Conservation (phyloP, 2,797 vertebrate genomes). For the Enteromius anoplus region DNA sequence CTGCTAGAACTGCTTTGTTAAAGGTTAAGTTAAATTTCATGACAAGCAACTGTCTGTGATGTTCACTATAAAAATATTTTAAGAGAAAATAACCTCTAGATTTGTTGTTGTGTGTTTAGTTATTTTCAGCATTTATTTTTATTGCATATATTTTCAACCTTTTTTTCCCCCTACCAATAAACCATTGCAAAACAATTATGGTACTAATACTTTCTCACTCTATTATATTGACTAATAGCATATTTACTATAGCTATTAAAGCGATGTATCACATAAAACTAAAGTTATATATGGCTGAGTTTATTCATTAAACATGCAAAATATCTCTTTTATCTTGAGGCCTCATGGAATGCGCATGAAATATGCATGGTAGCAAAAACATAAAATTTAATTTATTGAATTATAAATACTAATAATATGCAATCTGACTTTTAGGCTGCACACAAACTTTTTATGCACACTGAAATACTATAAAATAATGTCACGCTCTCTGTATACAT, state of each 20-base stretch:
- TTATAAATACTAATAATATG: not conserved
- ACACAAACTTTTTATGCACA: not conserved
- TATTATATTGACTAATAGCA: no score
- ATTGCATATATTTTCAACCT: no score
- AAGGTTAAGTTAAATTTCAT: not conserved
- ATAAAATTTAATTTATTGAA: not conserved
- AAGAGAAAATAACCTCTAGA: not conserved
- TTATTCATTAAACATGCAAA: not conserved
- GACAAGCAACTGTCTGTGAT: not conserved
- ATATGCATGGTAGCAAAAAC: not conserved
- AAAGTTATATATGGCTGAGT: not conserved
- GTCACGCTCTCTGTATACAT: not conserved
- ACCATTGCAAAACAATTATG: not conserved
- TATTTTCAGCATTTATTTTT: not conserved
- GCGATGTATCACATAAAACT: not conserved
- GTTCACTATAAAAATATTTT: not conserved
- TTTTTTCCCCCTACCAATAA: not conserved
- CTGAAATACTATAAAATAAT: not conserved
- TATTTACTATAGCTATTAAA: not conserved
- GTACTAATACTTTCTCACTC: not conserved
- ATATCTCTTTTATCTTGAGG: not conserved
- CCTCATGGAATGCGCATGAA: not conserved
- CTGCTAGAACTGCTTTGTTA: not conserved
- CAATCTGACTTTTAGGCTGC: not conserved
- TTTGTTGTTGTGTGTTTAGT: not conserved